Evolutionary conservation across 2,797 vertebrate genomes (phyloP), one percentile per base, ranked within the genome.

Genomic region (Podarcis siculus): DNA sequence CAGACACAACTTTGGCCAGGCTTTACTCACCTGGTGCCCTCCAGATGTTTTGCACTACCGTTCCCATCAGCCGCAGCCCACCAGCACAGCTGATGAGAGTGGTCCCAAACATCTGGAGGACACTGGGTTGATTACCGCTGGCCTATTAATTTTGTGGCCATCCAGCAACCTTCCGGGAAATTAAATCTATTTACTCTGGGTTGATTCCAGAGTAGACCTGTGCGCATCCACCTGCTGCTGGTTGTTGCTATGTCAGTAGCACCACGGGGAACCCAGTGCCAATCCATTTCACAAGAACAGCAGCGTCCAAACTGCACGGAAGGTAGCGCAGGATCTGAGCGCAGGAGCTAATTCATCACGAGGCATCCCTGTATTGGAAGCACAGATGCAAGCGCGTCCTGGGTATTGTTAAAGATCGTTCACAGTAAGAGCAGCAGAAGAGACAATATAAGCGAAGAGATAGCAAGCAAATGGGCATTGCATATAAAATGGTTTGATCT

Each of bases 391-490:
- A n/a, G 27, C 77, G 55, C 15, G 25, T 27, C 32, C 35, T 6
- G 19, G 64, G 42, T 42, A 83, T 78, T 67, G 30, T 76, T 77
- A 39, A 67, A 82, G 75, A 30, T 37, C 6, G 10, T 71, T 61
- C 30, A 79, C 42, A 76, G 19, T 42, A 42, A 71, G 64, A 58
- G 35, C 71, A 71, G 35, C 25, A 76, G 85, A 94, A 93, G 92
- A 88, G 45, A 84, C 89, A 82, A 35, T 32, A 2, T 67, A 25
- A 80, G 90, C 79, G 81, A 92, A 93, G 91, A 35, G 78, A 81
- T 82, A 89, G 69, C 83, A 87, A 91, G 90, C 88, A 95, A 94
- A 94, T 42, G 84, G 5, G 87, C 91, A 91, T 42, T 93, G 92
- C 81, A 89, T 89, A 90, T 66, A 87, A 84, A 75, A 76, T 90